Percentiles rank a stretch among this genome's conserved stretches.
phyloP scores from a whole-genome alignment of 2,888 invertebrate genomes.

The Trichogramma dendrolimi region DNA sequence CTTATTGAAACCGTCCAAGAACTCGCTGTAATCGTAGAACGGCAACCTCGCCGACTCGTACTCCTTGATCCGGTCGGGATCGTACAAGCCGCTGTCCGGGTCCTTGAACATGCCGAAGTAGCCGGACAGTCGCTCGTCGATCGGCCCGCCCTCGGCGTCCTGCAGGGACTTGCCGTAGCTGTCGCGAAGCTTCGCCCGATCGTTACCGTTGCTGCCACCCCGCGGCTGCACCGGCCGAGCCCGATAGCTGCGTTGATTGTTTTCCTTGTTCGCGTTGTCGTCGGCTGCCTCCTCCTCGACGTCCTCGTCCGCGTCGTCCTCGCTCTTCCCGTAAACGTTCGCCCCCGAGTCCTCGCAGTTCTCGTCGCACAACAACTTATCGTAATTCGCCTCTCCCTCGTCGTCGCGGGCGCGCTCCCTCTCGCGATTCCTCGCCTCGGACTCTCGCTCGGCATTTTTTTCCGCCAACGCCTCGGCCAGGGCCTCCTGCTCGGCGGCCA shows the following conservation, averaged over 20 bases:
- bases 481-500: constrained; percentile 36
- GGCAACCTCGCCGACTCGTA: constrained; percentile 14
- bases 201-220: constrained; percentile 6
- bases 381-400: constrained; percentile 7
- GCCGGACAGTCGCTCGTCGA: constrained; percentile 42
- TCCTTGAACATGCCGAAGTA: constrained; percentile 40
- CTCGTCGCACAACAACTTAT: constrained; percentile 6
- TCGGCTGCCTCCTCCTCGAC: constrained; percentile 19
- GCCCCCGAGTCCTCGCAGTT: background rate
- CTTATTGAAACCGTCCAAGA: constrained; percentile 10
- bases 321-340: constrained; percentile 1
- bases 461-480: constrained; percentile 32
- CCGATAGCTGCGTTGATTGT: constrained; percentile 21
- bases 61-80: constrained; percentile 23
- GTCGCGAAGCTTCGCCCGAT: constrained; percentile 36
- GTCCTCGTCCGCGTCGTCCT: constrained; percentile 11
- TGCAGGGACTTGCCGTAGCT: constrained; percentile 47
- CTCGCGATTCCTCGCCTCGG: constrained; percentile 11
- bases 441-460: constrained; percentile 32
- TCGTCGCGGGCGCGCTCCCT: constrained; percentile 11
- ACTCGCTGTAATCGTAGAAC: constrained; percentile 8
- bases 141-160: constrained; percentile 34
- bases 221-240: background rate
- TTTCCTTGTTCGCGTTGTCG: constrained; percentile 19
- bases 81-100: constrained; percentile 34